Base-by-base conservation (phyloP, 2,888 invertebrate species). In the Boloria selene region DNA sequence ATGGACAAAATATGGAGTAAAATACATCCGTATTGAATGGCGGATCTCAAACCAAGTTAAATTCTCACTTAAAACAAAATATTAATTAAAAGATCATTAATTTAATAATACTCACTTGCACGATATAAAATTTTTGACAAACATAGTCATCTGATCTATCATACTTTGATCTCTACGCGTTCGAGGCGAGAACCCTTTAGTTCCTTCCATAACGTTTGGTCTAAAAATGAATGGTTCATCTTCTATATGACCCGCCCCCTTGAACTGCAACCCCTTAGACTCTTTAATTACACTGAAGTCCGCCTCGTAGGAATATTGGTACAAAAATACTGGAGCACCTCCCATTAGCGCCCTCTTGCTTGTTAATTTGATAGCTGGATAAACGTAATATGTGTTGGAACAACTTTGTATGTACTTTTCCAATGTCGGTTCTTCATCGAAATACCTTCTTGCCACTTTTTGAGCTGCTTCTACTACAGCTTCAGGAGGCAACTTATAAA, bases 201-300 rank as follows among this genome's bases (percentile, higher is more conserved):
- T 45, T 0, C 72, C 74, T 31, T 81, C 65, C 61, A 83, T 72
- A 1, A 84, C 81, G 72, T 87, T 87, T 1, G 79, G 77, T 59
- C 78, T 79, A 70, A 94, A 93, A 13, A 94, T 74, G 70, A 93
- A 94, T 0, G 93, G 93, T 76, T 94, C 74, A 76, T 94, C 94
- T 74, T 94, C 94, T 1, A 93, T 87, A 69, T 94, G 94, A n/a
- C 90, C 93, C 4, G 93, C 93, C 10, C 94, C 94, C 0, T 83
- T 80, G 50, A 90, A 84, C 0, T 84, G 78, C 18, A 89, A 70
- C 65, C 83, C 82, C 7, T 72, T 74, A 0, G 76, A 77, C 47
- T 89, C 79, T 74, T 93, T 92, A 58, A 93, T 83, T 1, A 91
- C 80, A 42, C 93, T 93, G 65, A 87, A 75, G 7, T 88, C 83